Percentiles rank a stretch among this genome's conserved stretches.
These are phyloP conservation scores for Oconnorella tubifera DNA, from an alignment of 2,888 invertebrate genomes.

Conservation along the genomic window DNA sequence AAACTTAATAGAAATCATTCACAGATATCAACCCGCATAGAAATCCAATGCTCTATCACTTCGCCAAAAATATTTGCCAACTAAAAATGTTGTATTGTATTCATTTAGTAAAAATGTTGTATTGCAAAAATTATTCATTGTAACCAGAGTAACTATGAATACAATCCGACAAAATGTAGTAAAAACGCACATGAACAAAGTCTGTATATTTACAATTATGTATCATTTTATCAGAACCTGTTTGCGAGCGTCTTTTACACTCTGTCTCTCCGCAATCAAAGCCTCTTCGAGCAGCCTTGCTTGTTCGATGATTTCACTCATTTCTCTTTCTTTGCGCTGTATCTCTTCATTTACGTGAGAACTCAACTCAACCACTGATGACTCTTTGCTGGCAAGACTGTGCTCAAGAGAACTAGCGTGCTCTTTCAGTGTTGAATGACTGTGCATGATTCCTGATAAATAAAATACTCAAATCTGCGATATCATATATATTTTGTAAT, in stretches of 20 bases:
- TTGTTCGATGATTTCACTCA: slow-evolving; percentile 38
- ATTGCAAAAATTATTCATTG: too few relatives aligned
- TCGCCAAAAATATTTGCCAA: too few relatives aligned
- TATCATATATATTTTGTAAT: background rate
- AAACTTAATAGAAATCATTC: too few relatives aligned
- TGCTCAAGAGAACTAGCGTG: slow-evolving; percentile 51
- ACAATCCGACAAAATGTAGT: too few relatives aligned
- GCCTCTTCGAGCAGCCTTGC: slow-evolving; percentile 45
- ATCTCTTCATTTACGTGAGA: slow-evolving; percentile 42
- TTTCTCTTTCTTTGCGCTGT: slow-evolving; percentile 18
- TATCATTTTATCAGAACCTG: too few relatives aligned
- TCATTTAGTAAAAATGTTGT: too few relatives aligned
- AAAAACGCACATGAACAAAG: too few relatives aligned
- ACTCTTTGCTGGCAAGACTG: slow-evolving; percentile 50
- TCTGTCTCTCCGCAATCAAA: slow-evolving; percentile 49
- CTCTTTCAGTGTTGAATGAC: slow-evolving; percentile 49
- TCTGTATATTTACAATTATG: too few relatives aligned
- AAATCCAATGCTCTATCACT: too few relatives aligned
- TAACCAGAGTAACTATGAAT: too few relatives aligned
- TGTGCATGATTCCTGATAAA: slow-evolving; percentile 49
- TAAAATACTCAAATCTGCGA: background rate
- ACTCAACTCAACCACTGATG: slow-evolving; percentile 47
- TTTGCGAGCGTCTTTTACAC: slow-evolving; percentile 50
- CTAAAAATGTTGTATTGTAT: too few relatives aligned
- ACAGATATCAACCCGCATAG: too few relatives aligned